Evolutionary conservation across 2,797 vertebrate genomes (phyloP).

Genomic region (Gastrophryne carolinensis): DNA sequence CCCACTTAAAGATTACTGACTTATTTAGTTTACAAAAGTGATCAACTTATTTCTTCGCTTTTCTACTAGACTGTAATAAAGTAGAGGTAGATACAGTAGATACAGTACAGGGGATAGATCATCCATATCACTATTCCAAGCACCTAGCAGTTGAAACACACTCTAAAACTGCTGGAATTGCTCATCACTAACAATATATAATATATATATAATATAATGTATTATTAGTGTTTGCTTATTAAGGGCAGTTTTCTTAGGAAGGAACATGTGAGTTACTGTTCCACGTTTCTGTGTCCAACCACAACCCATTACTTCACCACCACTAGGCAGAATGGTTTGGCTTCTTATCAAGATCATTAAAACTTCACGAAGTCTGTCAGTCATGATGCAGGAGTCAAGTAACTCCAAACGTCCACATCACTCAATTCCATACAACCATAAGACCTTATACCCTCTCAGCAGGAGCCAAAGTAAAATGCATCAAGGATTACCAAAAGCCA

Average conservation of each 20-base stretch:
- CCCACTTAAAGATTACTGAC: no score
- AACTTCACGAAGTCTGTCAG: slow-evolving; percentile 34
- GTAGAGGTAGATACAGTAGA: no score
- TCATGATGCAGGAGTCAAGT: slow-evolving; percentile 37
- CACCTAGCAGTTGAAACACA: no score
- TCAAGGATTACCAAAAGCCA: slow-evolving; percentile 24
- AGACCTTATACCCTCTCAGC: slow-evolving; percentile 13
- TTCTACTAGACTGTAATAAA: no score
- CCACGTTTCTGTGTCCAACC: slow-evolving; percentile 25
- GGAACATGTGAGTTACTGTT: slow-evolving; percentile 18
- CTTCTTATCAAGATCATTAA: slow-evolving; percentile 16
- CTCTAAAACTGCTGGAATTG: no score
- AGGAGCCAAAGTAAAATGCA: slow-evolving; percentile 38
- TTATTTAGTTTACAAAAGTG: no score
- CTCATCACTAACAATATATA: no score
- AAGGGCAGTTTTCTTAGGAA: background rate
- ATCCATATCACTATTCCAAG: no score
- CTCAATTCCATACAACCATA: slow-evolving; percentile 25
- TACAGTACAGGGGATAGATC: no score
- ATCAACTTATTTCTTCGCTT: no score
- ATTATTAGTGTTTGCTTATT: background rate
- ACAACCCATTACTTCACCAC: background rate
- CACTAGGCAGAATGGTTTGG: slow-evolving; percentile 17
- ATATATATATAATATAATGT: no score
- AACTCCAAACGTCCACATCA: slow-evolving; percentile 43